Evolutionary conservation across 2,113 vertebrate genomes (phyloP), one percentile per base, ranked within the genome.

Genomic region (Malurus alboscapulatus): DNA sequence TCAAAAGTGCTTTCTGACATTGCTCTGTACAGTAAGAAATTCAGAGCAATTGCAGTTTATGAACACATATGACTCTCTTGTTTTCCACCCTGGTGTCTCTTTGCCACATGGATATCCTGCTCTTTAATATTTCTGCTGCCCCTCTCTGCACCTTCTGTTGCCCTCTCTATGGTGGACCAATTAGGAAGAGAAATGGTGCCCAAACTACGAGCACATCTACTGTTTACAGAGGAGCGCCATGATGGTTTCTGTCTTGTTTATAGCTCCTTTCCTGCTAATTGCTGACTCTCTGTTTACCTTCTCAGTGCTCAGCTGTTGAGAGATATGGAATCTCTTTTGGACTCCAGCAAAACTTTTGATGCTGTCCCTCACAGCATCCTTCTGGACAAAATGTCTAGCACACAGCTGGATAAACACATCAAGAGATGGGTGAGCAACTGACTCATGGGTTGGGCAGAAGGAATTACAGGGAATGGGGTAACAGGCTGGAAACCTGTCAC

Each of bases 131-230:
- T 82, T 75, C 66, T 63, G 13, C 16, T 67, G 16, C 24, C 16
- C 9, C 65, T 65, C 45, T 69, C 47, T 66, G 36, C 5, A 22
- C 15, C 12, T 69, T 27, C 50, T 54, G 4, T 53, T 71, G 42
- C 29, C 14, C 20, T 55, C 6, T 44, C 30, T 81, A 2, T 6
- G 12, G 17, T 57, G 30, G 18, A 58, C n/a, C 4, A 10, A 34
- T 15, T 30, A 42, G 5, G 7, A 14, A n/a, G 38, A 18, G 11
- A 72, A 79, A 51, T 0, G 1, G 22, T 47, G 19, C 4, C 22
- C 15, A 74, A 63, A 6, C 7, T n/a, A 61, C 8, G 32, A 62
- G 42, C 30, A 57, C 4, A n/a, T 27, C 15, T 48, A 22, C 30
- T 40, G 26, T 34, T 26, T 55, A 29, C 25, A 88, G 22, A 88